Conservation (phyloP, 2,113 vertebrate genomes). For the Rattus rattus region DNA sequence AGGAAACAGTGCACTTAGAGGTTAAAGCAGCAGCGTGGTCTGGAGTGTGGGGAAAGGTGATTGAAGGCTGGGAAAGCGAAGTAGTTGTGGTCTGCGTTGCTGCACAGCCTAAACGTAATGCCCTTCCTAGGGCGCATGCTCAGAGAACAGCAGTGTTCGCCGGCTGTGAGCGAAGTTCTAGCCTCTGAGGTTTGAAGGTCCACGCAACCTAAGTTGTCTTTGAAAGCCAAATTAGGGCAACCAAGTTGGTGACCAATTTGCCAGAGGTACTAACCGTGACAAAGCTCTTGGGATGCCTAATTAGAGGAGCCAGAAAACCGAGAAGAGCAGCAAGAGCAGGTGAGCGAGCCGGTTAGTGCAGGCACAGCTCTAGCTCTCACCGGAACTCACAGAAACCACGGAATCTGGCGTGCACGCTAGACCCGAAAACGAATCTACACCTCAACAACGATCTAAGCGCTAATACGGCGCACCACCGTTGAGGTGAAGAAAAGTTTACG, state of each 20-base stretch:
- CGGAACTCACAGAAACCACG: neutral
- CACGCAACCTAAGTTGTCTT: neutral
- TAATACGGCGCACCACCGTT: fast-evolving
- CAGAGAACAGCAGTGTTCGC: neutral
- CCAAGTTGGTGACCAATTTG: neutral
- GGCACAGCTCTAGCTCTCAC: neutral
- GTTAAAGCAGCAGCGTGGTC: neutral
- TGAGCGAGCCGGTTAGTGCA: neutral
- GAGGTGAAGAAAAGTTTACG: neutral
- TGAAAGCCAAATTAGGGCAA: neutral
- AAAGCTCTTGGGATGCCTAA: neutral
- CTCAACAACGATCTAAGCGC: neutral
- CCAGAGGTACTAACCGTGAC: too few species aligned
- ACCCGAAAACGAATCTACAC: neutral
- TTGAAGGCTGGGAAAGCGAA: neutral
- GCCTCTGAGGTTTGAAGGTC: neutral
- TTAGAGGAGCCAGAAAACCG: neutral
- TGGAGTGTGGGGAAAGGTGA: neutral
- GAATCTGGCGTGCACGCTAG: neutral
- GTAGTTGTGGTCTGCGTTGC: neutral
- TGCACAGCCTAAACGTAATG: neutral
- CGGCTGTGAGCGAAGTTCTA: neutral
- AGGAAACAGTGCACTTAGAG: neutral
- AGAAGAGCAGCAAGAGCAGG: neutral
- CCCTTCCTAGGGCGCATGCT: neutral